phyloP scores from a whole-genome alignment of 2,888 invertebrate species.

The Tenthredo amoena region DNA sequence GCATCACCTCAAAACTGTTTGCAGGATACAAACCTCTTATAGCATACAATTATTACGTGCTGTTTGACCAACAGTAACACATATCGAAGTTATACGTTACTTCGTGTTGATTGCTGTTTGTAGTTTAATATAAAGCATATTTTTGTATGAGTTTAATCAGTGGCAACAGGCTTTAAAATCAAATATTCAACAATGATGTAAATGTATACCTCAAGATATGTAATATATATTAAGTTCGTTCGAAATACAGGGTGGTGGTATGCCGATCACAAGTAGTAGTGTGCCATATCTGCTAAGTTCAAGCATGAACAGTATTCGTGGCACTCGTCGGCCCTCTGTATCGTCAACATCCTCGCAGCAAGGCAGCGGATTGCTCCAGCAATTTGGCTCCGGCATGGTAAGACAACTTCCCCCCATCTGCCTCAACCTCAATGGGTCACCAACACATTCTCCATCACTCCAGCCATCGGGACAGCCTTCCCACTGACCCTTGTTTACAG shows the following conservation, averaged over 20 bases:
- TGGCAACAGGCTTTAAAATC: not conserved
- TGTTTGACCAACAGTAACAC: not conserved
- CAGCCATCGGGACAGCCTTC: constrained; percentile 80
- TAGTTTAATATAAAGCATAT: not conserved
- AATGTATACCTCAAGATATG: not conserved
- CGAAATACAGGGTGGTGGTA: constrained; percentile 87
- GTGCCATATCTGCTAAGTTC: constrained; percentile 91
- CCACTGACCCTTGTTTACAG: constrained; percentile 79
- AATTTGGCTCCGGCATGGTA: constrained; percentile 96
- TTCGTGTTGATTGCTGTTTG: not conserved
- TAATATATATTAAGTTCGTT: constrained; percentile 7
- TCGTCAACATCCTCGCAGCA: constrained; percentile 84
- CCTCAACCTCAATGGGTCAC: constrained; percentile 83
- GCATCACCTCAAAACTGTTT: not conserved
- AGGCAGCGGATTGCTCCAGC: constrained; percentile 90
- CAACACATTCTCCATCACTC: constrained; percentile 77
- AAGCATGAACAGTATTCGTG: constrained; percentile 87
- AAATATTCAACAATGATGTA: constrained; percentile 30
- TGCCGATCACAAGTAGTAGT: constrained; percentile 94
- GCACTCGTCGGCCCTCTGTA: constrained; percentile 86
- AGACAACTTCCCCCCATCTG: constrained; percentile 87
- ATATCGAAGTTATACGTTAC: not conserved
- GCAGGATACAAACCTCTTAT: too few species aligned
- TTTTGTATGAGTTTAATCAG: not conserved
- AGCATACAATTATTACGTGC: too few species aligned